Evolutionary conservation across 1,140 invertebrate species (phyloP).

Genomic region (Rhyzopertha dominica): DNA sequence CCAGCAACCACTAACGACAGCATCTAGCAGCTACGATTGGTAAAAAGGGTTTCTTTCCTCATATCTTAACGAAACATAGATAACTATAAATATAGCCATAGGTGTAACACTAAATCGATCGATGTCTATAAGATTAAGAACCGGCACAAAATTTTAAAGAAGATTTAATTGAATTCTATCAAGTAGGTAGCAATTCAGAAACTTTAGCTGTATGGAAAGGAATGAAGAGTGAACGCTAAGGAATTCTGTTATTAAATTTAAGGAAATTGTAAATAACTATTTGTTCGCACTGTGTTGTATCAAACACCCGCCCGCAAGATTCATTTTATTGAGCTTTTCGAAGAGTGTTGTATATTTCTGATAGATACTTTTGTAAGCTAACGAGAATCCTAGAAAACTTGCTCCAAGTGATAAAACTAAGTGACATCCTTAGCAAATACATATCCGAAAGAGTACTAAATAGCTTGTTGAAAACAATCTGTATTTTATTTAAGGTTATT

Average conservation of each 20-base stretch:
- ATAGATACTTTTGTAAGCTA: constrained; percentile 6
- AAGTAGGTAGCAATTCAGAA: neutral
- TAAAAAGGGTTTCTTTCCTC: constrained; percentile 16
- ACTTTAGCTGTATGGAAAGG: neutral
- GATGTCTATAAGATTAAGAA: neutral
- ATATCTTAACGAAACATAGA: neutral
- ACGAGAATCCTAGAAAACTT: constrained; percentile 7
- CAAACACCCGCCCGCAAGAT: neutral
- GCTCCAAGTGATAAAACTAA: too few species aligned
- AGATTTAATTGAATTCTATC: neutral
- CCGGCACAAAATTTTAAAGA: neutral
- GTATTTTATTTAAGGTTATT: too few species aligned
- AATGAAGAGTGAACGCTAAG: too few species aligned
- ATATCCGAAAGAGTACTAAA: constrained; percentile 19
- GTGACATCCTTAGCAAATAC: constrained; percentile 28
- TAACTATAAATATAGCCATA: neutral
- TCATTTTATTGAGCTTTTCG: constrained; percentile 2
- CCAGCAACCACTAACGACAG: constrained; percentile 28
- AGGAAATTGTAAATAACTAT: too few species aligned
- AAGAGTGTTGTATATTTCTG: constrained; percentile 8
- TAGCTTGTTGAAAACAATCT: too few species aligned
- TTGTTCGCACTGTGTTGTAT: too few species aligned
- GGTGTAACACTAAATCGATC: neutral
- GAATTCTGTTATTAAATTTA: too few species aligned
- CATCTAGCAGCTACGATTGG: constrained; percentile 28